Conservation (phyloP, 2,797 vertebrate species). For the Catamblyrhynchus diadema region DNA sequence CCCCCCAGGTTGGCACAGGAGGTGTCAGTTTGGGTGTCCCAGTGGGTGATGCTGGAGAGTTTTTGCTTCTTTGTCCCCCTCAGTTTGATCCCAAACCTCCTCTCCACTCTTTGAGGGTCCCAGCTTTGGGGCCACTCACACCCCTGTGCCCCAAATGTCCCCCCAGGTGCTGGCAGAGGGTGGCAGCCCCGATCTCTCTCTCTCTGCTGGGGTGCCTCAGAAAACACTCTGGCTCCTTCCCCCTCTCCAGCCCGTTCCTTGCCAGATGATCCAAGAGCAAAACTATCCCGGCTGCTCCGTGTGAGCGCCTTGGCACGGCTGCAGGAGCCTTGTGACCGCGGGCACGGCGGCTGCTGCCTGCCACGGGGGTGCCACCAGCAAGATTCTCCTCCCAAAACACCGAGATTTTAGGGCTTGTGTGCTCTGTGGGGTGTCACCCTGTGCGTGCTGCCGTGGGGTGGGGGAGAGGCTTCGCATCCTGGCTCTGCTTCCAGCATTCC, state of each 20-base stretch:
- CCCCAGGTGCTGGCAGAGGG: not conserved
- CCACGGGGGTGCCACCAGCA: rapidly evolving
- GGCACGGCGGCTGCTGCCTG: not conserved
- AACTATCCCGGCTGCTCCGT: conserved; percentile 27
- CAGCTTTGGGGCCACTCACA: rapidly evolving
- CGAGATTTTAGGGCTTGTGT: rapidly evolving
- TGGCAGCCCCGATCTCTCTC: rapidly evolving
- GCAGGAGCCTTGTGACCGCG: not conserved
- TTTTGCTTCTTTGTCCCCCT: rapidly evolving
- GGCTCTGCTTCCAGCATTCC: not conserved
- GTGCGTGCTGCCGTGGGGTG: rapidly evolving
- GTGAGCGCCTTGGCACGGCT: not conserved
- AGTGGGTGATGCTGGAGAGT: not conserved
- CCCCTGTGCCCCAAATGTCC: not conserved
- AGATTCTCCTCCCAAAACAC: rapidly evolving
- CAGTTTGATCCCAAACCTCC: not conserved
- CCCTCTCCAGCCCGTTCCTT: not conserved
- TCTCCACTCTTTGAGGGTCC: rapidly evolving
- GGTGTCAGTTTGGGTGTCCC: not conserved
- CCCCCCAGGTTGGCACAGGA: not conserved
- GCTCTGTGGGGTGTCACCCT: not conserved
- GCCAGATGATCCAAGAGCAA: conserved; percentile 58
- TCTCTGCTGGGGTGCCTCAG: not conserved
- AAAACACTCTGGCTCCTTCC: not conserved
- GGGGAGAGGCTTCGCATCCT: not conserved